Evolutionary conservation across 2,888 invertebrate species (phyloP).

Genomic region (Agapetus fuscipes): DNA sequence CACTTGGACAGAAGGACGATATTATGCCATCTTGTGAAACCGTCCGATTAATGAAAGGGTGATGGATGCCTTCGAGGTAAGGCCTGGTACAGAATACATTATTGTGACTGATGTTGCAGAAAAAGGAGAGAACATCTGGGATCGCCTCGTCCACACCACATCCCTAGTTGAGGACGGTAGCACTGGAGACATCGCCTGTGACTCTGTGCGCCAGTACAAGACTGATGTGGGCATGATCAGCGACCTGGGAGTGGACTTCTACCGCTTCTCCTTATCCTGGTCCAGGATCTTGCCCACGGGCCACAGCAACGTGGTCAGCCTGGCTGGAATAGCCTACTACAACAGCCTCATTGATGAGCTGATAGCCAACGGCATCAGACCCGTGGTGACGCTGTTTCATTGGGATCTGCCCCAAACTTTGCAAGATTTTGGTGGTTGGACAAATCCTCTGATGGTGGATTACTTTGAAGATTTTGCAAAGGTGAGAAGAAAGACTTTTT

Average conservation of each 20-base stretch:
- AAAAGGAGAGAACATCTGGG: constrained; percentile 60
- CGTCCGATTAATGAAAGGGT: too few relatives aligned
- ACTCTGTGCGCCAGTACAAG: constrained; percentile 54
- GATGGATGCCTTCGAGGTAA: too few relatives aligned
- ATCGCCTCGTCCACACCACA: constrained; percentile 48
- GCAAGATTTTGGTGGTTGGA: constrained; percentile 45
- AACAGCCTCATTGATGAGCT: constrained; percentile 50
- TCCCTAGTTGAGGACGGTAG: constrained; percentile 42
- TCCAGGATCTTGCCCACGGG: constrained; percentile 56
- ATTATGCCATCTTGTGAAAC: too few relatives aligned
- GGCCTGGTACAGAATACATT: too few relatives aligned
- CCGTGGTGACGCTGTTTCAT: constrained; percentile 55
- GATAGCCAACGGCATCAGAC: constrained; percentile 40
- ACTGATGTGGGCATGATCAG: constrained; percentile 50
- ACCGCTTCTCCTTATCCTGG: too few relatives aligned
- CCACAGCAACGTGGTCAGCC: constrained; percentile 25
- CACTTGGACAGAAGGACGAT: too few relatives aligned
- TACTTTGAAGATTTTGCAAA: constrained; percentile 47
- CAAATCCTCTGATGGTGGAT: constrained; percentile 41
- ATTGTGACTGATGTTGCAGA: too few relatives aligned
- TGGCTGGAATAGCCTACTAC: constrained; percentile 49
- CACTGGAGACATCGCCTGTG: constrained; percentile 54
- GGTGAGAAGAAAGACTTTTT: too few relatives aligned
- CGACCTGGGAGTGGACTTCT: constrained; percentile 43
- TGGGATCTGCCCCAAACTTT: constrained; percentile 56